Evolutionary conservation across 2,888 invertebrate species (phyloP).

Genomic region (Eupithecia tripunctaria): DNA sequence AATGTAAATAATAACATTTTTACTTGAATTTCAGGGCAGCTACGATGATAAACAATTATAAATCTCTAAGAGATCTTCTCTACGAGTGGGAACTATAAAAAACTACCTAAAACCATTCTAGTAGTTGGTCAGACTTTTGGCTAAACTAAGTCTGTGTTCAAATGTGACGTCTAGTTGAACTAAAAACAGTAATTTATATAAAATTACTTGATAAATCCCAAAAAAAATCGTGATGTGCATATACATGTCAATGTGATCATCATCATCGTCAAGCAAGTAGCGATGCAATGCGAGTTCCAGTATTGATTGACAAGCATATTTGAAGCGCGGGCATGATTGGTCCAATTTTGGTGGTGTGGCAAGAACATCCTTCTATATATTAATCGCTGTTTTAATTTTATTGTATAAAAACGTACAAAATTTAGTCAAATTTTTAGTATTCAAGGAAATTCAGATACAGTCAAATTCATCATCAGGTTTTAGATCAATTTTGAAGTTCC

Average conservation of each 20-base stretch:
- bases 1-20: not conserved
- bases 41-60: not conserved
- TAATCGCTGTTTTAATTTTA: not conserved
- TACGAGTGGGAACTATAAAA: not conserved
- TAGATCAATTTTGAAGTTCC: no score
- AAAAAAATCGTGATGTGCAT: not conserved
- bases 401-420: no score
- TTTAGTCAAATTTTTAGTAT: no score
- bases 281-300: conserved; percentile 68
- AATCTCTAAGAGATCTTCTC: not conserved
- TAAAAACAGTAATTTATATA: not conserved
- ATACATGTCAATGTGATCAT: conserved; percentile 32
- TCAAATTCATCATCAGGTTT: no score
- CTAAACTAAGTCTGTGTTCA: not conserved
- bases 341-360: conserved; percentile 57
- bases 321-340: conserved; percentile 55
- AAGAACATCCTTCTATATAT: conserved; percentile 58
- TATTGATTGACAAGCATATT: conserved; percentile 52
- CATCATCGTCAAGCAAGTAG: conserved; percentile 61
- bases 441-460: no score
- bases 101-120: not conserved
- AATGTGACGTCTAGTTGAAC: not conserved
- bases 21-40: not conserved
- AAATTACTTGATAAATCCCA: not conserved
- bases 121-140: not conserved